Evolutionary conservation across 2,113 vertebrate genomes (phyloP), one percentile per base, ranked within the genome.

Genomic region (Crypturellus undulatus): DNA sequence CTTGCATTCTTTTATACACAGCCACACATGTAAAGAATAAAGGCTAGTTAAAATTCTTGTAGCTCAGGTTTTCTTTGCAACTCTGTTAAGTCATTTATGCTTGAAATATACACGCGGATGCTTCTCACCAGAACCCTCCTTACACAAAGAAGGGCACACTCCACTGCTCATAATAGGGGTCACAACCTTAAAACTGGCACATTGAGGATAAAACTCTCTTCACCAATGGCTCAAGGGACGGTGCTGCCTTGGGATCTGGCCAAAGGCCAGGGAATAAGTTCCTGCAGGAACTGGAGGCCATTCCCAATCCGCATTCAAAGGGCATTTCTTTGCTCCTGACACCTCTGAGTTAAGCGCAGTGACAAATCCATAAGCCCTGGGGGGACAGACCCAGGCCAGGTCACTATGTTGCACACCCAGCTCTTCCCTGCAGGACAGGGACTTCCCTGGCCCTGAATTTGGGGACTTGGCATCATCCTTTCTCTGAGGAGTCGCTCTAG

Each of bases 41-140:
- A 95, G 82, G 68, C 78, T 91, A 93, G 93, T 94, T 94, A 94
- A 71, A 93, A 91, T 85, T 89, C 91, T 68, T 75, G 4, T 16
- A 71, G 43, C n/a, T 89, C 51, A 5, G 68, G 84, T 68, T 85
- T 91, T n/a, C 93, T 96, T 88, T 95, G 87, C 90, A 72, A 18
- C 18, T 91, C 76, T 51, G 10, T 10, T 21, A 67, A 90, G 78
- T 69, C 25, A 45, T 79, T 94, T 59, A 40, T 6, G 16, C 87
- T 56, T 78, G 91, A 86, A 90, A 91, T 91, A 75, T 3, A 30
- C 26, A 75, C 40, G 64, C 38, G 38, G 92, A 90, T 89, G 94
- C 89, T 90, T 43, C 85, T 92, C 77, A 10, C 62, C 69, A 52
- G 54, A 93, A 65, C 65, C 16, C 42, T 72, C 84, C 54, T 77